Evolutionary conservation across 2,797 vertebrate genomes (phyloP).

Genomic region (Oreonectes daqikongensis): DNA sequence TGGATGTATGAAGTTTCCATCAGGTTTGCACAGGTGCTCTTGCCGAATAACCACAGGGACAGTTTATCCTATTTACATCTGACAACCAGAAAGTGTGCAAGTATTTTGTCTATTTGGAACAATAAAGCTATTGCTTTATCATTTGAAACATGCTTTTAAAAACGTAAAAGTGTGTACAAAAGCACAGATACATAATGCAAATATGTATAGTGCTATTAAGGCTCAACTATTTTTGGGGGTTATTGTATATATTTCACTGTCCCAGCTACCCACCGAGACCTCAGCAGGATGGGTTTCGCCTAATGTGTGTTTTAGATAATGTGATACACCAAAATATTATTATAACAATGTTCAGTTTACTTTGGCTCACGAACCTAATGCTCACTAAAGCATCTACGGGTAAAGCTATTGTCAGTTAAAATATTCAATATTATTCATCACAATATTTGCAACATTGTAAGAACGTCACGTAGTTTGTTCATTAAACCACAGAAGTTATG

Average conservation of each 20-base stretch:
- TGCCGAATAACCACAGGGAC: background rate
- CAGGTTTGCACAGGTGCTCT: constrained; percentile 9
- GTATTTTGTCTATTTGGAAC: background rate
- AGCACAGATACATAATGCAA: background rate
- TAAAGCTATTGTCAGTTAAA: constrained; percentile 33
- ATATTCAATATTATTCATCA: constrained; percentile 27
- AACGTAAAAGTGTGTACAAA: too few species aligned
- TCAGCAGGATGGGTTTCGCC: constrained; percentile 7
- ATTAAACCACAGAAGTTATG: background rate
- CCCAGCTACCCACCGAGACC: constrained; percentile 10
- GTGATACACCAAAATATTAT: constrained; percentile 39
- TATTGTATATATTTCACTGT: background rate
- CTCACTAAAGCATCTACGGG: constrained; percentile 24
- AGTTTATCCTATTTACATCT: background rate
- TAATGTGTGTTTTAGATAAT: constrained; percentile 10
- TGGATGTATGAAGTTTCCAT: constrained; percentile 5
- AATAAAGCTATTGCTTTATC: background rate
- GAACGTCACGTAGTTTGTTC: background rate
- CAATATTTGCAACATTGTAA: constrained; percentile 13
- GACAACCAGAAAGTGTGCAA: background rate
- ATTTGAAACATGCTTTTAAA: background rate
- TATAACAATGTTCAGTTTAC: constrained; percentile 29
- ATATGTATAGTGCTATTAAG: background rate
- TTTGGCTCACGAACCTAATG: constrained; percentile 31
- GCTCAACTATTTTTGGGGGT: background rate